Conservation (phyloP, 2,797 vertebrate species). For the Falco rusticolus region DNA sequence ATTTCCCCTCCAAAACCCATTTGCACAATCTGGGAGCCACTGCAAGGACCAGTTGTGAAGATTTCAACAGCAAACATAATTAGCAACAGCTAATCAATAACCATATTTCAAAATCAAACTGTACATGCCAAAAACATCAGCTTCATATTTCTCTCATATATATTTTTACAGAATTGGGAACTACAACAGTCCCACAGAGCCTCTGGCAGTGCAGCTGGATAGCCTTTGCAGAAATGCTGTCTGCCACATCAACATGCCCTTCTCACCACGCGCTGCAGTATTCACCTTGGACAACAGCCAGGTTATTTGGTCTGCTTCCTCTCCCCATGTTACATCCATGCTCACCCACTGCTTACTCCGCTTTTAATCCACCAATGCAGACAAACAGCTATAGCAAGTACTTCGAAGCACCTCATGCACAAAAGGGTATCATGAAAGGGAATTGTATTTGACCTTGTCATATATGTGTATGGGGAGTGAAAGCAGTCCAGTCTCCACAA, state of each 20-base stretch:
- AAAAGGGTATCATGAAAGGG: background rate
- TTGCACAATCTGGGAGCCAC: background rate
- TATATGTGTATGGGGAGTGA: accelerated
- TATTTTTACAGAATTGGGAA: background rate
- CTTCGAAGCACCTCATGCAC: background rate
- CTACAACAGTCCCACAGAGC: background rate
- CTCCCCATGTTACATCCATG: accelerated
- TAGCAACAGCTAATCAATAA: background rate
- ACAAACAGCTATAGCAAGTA: background rate
- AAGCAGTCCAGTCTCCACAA: background rate
- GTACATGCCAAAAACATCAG: background rate
- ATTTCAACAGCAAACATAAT: background rate
- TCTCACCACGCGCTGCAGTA: accelerated
- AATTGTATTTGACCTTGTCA: background rate
- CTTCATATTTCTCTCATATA: background rate
- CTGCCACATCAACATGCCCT: background rate
- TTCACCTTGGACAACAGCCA: background rate
- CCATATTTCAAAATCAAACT: background rate
- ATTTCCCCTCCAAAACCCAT: background rate
- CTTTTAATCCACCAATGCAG: background rate
- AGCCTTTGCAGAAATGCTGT: background rate
- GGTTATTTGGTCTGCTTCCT: background rate
- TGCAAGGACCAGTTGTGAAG: background rate
- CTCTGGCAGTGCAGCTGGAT: background rate
- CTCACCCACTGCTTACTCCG: background rate